Conservation (phyloP, 2,797 vertebrate genomes). For the Halcyon smyrnensis region DNA sequence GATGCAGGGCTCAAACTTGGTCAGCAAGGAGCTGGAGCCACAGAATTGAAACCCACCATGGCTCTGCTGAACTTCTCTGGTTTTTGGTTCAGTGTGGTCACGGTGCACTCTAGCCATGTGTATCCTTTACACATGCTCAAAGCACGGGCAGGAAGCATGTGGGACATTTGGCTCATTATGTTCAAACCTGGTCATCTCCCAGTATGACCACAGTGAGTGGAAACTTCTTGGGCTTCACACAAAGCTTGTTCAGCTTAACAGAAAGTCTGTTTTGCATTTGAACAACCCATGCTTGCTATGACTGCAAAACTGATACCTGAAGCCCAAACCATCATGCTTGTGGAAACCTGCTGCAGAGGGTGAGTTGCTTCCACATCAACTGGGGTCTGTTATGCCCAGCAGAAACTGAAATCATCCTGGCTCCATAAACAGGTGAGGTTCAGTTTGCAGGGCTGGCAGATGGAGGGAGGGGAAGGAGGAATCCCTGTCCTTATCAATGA, state of each 20-base stretch:
- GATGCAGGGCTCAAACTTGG: not conserved
- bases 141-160: not conserved
- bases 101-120: not conserved
- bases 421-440: not conserved
- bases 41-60: rapidly evolving
- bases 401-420: not conserved
- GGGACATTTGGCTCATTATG: not conserved
- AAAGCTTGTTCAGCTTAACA: not conserved
- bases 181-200: not conserved
- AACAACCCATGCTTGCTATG: not conserved
- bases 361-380: not conserved
- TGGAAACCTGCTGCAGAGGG: not conserved
- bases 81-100: not conserved
- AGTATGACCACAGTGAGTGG: not conserved
- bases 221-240: not conserved
- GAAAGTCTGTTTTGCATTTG: not conserved
- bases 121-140: rapidly evolving
- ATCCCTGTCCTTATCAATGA: not conserved
- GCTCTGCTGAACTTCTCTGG: not conserved
- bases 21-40: not conserved
- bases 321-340: not conserved
- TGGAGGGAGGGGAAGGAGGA: not conserved
- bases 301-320: not conserved
- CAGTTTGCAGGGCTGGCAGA: not conserved
- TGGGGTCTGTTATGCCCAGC: rapidly evolving